A percentile compares a stretch with the other conserved stretches of the same genome.
phyloP scores from a whole-genome alignment of 2,113 vertebrate genomes.

The Crotalus horridus region DNA sequence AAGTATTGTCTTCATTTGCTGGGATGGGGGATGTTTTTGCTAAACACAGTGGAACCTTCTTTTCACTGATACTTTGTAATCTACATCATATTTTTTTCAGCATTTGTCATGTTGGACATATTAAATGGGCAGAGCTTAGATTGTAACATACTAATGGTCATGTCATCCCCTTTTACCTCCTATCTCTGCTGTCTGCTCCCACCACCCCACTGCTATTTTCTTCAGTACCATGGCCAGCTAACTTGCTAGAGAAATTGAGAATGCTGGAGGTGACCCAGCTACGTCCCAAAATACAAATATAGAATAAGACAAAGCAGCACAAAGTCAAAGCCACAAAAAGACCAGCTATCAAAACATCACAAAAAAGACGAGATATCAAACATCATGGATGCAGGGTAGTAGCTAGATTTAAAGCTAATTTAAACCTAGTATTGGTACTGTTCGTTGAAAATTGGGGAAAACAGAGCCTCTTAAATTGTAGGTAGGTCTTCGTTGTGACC shows the following conservation, averaged over 20 bases:
- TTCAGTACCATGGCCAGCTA: neutral
- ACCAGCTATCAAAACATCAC: neutral
- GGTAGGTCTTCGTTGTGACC: neutral
- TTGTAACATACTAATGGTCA: neutral
- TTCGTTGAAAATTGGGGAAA: neutral
- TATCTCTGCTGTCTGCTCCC: neutral
- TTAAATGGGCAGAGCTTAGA: neutral
- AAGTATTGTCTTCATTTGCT: neutral
- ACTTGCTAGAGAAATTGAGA: neutral
- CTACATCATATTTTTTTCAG: neutral
- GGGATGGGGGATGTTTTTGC: neutral
- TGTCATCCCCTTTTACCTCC: neutral
- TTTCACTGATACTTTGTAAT: neutral
- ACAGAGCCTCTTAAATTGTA: neutral
- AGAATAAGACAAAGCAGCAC: neutral
- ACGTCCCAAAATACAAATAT: neutral
- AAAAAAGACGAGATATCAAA: neutral
- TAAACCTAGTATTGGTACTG: neutral
- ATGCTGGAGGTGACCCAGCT: neutral
- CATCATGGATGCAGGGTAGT: neutral
- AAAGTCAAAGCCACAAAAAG: neutral
- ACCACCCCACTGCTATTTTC: neutral
- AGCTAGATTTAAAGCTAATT: neutral
- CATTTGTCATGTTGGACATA: neutral
- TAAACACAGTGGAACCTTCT: neutral